Evolutionary conservation across 2,113 vertebrate genomes (phyloP), one percentile per base, ranked within the genome.

Genomic region (Cheilinus undulatus): DNA sequence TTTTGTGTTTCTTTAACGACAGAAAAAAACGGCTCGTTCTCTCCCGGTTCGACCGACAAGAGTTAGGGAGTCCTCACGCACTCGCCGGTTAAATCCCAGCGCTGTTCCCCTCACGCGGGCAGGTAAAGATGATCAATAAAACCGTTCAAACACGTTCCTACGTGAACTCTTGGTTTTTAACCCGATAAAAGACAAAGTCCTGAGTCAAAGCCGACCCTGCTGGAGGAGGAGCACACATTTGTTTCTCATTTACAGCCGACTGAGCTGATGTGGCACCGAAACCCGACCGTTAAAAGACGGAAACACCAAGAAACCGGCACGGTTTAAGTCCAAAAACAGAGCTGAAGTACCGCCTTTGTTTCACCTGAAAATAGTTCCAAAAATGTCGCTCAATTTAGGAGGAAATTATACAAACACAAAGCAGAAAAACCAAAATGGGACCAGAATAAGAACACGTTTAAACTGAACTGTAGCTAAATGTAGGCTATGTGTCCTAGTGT

Each of bases 211-310:
- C 42, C 58, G 48, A 42, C 30, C 20, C 59, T 2, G 20, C 1
- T 17, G 19, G 22, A 28, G 11, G 7, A 40, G 23, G 3, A 45
- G 42, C 12, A 2, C 11, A 27, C 59, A n/a, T 52, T 53, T 48
- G 65, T 51, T 75, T 65, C 32, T 4, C 1, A 11, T 45, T 51
- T 45, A 15, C 63, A 42, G 34, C 46, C 30, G 32, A n/a, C 8
- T 5, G 3, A 23, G 22, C 28, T 59, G 54, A 34, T 28, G 53
- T 26, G 65, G 53, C 64, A 58, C 14, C 12, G 15, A 58, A 30
- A 12, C 15, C 13, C 40, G 40, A 42, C 40, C 5, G 40, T 42
- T 42, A 15, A 36, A n/a, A 36, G 15, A 65, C 12, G 27, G 22
- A n/a, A 23, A 59, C 28, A 7, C 17, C 20, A 19, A 43, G 17